Evolutionary conservation across 2,888 invertebrate genomes (phyloP).

Genomic region (Drymonia ruficornis): DNA sequence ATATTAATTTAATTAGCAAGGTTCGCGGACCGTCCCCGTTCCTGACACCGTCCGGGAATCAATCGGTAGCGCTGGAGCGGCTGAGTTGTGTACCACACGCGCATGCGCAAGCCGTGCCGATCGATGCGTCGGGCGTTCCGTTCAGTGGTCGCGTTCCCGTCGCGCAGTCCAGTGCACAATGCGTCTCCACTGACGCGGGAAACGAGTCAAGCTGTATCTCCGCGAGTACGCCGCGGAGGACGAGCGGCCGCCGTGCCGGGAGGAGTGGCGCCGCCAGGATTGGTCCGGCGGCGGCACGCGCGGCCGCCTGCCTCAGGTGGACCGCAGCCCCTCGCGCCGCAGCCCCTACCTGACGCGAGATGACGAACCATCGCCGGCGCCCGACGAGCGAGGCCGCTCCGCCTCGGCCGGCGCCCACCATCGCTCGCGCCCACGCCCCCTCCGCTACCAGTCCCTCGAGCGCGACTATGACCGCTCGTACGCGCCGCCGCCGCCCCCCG

Average conservation of each 20-base stretch:
- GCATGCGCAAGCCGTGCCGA: slow-evolving; percentile 66
- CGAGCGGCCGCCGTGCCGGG: slow-evolving; percentile 82
- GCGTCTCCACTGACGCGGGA: slow-evolving; percentile 78
- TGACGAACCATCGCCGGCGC: slow-evolving; percentile 92
- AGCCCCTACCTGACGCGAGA: slow-evolving; percentile 90
- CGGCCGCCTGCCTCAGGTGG: slow-evolving; percentile 92
- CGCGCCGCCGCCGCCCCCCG: slow-evolving; percentile 93
- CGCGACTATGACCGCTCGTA: slow-evolving; percentile 94
- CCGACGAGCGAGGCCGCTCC: slow-evolving; percentile 92
- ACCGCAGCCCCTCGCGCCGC: slow-evolving; percentile 95
- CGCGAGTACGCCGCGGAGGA: slow-evolving; percentile 84
- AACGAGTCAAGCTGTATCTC: slow-evolving; percentile 83
- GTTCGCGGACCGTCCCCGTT: slow-evolving; percentile 27
- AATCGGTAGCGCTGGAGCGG: slow-evolving; percentile 64
- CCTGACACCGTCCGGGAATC: slow-evolving; percentile 45
- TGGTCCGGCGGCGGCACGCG: slow-evolving; percentile 78
- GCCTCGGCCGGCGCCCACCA: slow-evolving; percentile 89
- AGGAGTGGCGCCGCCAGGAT: slow-evolving; percentile 82
- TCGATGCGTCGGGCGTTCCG: slow-evolving; percentile 69
- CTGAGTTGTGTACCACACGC: slow-evolving; percentile 45
- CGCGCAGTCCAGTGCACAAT: slow-evolving; percentile 75
- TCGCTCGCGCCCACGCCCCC: slow-evolving; percentile 91
- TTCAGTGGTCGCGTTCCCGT: slow-evolving; percentile 82
- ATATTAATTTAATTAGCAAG: slow-evolving; percentile 40
- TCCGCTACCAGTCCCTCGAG: slow-evolving; percentile 90